Conservation (phyloP, 2,797 vertebrate species). For the Anabacerthia variegaticeps region DNA sequence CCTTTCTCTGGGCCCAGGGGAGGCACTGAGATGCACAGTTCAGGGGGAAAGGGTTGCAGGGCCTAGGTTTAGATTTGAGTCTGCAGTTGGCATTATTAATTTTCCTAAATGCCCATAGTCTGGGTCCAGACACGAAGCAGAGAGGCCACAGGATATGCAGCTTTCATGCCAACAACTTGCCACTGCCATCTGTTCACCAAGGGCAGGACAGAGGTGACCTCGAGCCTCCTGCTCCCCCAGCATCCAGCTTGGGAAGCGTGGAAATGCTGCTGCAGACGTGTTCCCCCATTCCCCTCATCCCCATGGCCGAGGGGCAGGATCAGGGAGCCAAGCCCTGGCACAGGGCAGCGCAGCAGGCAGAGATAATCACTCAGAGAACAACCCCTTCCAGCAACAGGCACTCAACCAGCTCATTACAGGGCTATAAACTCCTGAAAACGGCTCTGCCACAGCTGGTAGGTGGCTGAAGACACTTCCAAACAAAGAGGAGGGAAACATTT, state of each 20-base stretch:
- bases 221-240: neutral
- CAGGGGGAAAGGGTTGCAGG: neutral
- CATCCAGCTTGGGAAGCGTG: neutral
- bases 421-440: neutral
- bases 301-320: neutral
- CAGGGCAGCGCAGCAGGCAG: neutral
- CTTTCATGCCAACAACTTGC: neutral
- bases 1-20: neutral
- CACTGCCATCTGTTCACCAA: neutral
- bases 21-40: neutral
- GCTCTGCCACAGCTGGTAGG: neutral
- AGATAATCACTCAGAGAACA: neutral
- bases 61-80: neutral
- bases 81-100: rapidly evolving
- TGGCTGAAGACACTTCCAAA: neutral
- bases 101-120: neutral
- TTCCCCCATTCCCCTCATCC: neutral
- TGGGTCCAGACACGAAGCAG: neutral
- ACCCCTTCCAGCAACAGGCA: neutral
- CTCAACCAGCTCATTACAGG: neutral
- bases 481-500: neutral
- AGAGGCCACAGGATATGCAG: neutral
- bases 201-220: neutral
- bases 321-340: neutral
- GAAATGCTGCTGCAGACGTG: neutral